Evolutionary conservation across 2,797 vertebrate species (phyloP), one percentile per base, ranked within the genome.

Genomic region (Myotis findleyi): DNA sequence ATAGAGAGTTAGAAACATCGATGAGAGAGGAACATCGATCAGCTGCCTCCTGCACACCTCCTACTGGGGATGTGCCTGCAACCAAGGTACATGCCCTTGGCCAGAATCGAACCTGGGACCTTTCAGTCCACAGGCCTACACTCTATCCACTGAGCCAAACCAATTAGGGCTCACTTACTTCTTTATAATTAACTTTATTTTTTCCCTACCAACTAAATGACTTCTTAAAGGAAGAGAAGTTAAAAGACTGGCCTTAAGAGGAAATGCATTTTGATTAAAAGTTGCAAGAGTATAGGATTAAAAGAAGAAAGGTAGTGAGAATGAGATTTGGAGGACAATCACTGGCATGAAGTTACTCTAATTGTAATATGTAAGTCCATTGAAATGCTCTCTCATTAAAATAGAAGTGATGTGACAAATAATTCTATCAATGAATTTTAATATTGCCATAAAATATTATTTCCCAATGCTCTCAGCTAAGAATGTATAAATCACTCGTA

Each of bases 151-250:
- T 41, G 41, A 41, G 41, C 41, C 41, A 41, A 41, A 9, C 8
- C 41, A 41, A 0, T 41, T 41, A 41, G 41, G 41, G 88, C 6
- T 25, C 51, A 79, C 23, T 75, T 76, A 71, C 44, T 73, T 41
- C 25, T 55, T 95, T 89, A 59, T 83, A 73, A 82, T 91, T 94
- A 59, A 75, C 20, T 88, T 75, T 80, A 53, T 47, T 71, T 83
- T 75, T 94, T 23, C 41, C 33, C 30, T 86, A 18, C 27, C 77
- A 89, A 86, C 30, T 23, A 71, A 91, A 59, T 91, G 13, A 38
- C 18, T 87, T 93, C 72, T 86, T 94, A 89, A 80, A 69, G 14
- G 55, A 87, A 89, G 44, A 87, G 23, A 87, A 94, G 25, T 88
- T 76, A 81, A 89, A 92, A 90, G 13, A 82, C 38, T 80, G 9